Evolutionary conservation across 2,113 vertebrate genomes (phyloP).

Genomic region (Callionymus lyra): DNA sequence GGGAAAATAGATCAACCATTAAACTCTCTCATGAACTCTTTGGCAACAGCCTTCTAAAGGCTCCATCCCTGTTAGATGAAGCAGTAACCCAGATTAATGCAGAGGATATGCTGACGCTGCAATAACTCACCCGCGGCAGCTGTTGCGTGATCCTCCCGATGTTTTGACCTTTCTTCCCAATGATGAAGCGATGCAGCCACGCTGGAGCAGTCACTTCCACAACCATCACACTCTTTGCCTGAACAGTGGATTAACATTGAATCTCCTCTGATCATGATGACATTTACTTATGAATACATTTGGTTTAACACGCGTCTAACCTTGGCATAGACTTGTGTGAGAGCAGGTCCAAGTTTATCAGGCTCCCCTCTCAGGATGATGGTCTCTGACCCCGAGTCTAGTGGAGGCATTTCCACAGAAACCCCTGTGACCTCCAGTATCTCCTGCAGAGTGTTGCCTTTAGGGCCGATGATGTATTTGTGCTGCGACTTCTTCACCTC

Average conservation of each 20-base stretch:
- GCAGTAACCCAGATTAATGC: too few species aligned
- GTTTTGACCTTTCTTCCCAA: constrained; percentile 75
- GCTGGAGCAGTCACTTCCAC: constrained; percentile 69
- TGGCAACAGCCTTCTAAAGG: too few species aligned
- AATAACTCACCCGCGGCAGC: constrained; percentile 60
- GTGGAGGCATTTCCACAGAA: constrained; percentile 65
- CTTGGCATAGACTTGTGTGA: constrained; percentile 71
- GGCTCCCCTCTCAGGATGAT: constrained; percentile 70
- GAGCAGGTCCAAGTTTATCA: constrained; percentile 64
- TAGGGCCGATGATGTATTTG: constrained; percentile 70
- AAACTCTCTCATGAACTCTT: too few species aligned
- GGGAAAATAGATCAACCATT: background rate
- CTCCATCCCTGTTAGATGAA: too few species aligned
- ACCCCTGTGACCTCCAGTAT: constrained; percentile 70
- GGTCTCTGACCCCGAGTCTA: constrained; percentile 69
- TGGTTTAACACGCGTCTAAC: constrained; percentile 36
- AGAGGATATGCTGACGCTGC: background rate
- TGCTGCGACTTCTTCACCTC: constrained; percentile 76
- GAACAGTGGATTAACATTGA: background rate
- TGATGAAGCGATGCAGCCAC: constrained; percentile 78
- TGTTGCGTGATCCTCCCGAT: constrained; percentile 72
- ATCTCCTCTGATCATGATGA: too few species aligned
- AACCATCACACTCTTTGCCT: constrained; percentile 71
- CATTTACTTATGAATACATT: too few species aligned
- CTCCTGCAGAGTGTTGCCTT: constrained; percentile 73